phyloP scores from a whole-genome alignment of 1,140 invertebrate species.

The Homarus americanus region DNA sequence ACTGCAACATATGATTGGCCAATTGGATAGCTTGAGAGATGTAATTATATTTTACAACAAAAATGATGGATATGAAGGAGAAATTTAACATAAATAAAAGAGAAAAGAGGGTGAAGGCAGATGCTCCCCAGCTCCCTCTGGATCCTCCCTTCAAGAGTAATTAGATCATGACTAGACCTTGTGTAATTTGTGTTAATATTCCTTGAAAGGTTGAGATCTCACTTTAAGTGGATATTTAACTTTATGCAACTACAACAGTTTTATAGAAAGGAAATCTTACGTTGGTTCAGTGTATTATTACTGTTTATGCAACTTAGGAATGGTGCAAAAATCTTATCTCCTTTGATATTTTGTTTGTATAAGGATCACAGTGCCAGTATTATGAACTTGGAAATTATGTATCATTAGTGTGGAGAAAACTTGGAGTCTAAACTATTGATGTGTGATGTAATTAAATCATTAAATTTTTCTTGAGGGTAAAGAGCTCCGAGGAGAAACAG shows the following conservation, averaged over 20 bases:
- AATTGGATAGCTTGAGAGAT: neutral
- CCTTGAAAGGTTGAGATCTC: neutral
- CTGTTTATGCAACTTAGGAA: neutral
- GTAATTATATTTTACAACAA: neutral
- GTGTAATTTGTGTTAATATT: no score
- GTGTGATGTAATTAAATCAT: neutral
- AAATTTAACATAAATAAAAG: no score
- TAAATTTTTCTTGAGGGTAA: neutral
- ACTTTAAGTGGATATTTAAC: neutral
- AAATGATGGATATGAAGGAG: neutral
- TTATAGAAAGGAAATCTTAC: neutral
- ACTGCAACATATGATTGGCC: neutral
- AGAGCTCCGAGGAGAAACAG: neutral
- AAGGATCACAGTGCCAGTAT: neutral
- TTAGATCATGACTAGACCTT: neutral
- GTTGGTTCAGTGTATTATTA: neutral
- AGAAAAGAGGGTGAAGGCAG: no score
- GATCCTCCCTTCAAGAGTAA: neutral
- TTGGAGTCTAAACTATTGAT: neutral
- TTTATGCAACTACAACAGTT: neutral
- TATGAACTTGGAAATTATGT: neutral
- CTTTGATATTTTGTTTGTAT: neutral
- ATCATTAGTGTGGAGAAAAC: neutral
- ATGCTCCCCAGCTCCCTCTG: neutral
- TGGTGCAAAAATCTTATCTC: neutral